A percentile compares a stretch with the other conserved stretches of the same genome.
phyloP scores from a whole-genome alignment of 1,140 invertebrate genomes.

The Zophobas morio region DNA sequence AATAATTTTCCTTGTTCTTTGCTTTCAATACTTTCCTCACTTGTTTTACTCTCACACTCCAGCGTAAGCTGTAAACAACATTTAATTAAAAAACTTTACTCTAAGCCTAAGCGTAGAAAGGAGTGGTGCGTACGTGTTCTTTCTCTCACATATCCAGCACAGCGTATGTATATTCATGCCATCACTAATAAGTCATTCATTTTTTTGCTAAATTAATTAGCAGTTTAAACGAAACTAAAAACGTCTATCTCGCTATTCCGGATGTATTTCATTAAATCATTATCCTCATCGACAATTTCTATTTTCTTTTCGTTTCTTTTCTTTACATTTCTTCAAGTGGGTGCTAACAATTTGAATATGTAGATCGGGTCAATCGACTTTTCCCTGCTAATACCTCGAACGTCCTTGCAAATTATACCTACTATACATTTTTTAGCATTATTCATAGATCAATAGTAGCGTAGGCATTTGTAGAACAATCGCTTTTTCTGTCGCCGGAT shows the following conservation, averaged over 20 bases:
- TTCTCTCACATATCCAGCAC: neutral
- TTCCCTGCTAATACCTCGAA: constrained; percentile 12
- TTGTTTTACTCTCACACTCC: no score
- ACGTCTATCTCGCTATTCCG: neutral
- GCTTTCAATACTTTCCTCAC: no score
- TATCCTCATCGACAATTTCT: neutral
- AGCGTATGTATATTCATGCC: no score
- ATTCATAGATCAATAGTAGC: constrained; percentile 26
- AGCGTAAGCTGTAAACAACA: no score
- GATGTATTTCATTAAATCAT: neutral
- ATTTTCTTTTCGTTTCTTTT: constrained; percentile 1
- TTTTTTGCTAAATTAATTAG: neutral
- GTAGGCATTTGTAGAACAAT: constrained; percentile 27
- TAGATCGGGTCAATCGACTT: constrained; percentile 33
- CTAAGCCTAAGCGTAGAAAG: neutral
- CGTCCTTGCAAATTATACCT: constrained; percentile 9
- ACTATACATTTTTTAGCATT: constrained; percentile 16
- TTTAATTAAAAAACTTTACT: no score
- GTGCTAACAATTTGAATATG: constrained; percentile 13
- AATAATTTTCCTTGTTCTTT: no score
- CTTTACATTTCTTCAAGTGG: constrained; percentile 19
- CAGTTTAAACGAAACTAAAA: neutral
- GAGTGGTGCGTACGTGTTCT: neutral
- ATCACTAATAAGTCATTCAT: no score
- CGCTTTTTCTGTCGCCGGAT: constrained; percentile 44